phyloP scores from a whole-genome alignment of 1,140 invertebrate genomes.

The Cylas formicarius region DNA sequence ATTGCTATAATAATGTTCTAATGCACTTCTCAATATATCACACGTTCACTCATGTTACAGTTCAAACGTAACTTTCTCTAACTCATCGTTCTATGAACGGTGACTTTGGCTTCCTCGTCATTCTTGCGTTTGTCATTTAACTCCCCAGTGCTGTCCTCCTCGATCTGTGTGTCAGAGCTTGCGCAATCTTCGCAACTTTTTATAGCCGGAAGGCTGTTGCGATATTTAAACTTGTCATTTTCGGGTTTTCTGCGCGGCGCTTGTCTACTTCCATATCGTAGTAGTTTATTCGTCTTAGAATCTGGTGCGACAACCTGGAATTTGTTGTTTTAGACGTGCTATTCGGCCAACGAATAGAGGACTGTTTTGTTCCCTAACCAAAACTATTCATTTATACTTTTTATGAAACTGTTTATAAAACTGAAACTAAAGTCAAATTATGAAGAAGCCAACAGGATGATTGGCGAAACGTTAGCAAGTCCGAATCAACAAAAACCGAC shows the following conservation, averaged over 20 bases:
- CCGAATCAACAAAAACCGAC: no score
- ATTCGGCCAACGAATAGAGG: no score
- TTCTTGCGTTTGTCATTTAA: slow-evolving; percentile 20
- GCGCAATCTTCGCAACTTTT: slow-evolving; percentile 16
- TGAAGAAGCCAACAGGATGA: no score
- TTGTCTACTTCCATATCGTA: slow-evolving; percentile 42
- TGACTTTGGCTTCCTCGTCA: slow-evolving; percentile 40
- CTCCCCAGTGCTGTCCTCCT: not conserved
- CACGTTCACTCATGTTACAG: no score
- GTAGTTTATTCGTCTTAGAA: slow-evolving; percentile 40
- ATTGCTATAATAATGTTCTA: no score
- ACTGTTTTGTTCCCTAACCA: no score
- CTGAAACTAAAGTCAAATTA: not conserved
- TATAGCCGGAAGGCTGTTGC: slow-evolving; percentile 36
- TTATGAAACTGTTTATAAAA: not conserved
- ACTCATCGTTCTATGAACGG: slow-evolving; percentile 42
- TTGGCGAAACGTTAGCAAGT: no score
- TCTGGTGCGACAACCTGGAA: slow-evolving; percentile 38
- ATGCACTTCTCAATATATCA: no score
- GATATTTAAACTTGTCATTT: slow-evolving; percentile 30
- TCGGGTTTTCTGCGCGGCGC: slow-evolving; percentile 23
- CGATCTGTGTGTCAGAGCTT: not conserved
- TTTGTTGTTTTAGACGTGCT: not conserved
- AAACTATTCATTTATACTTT: not conserved
- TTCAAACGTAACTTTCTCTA: no score